Percentiles rank a stretch among this genome's conserved stretches.
These are phyloP conservation scores for Alligator sinensis DNA, from an alignment of 2,113 vertebrate genomes.

Conservation along the genomic window DNA sequence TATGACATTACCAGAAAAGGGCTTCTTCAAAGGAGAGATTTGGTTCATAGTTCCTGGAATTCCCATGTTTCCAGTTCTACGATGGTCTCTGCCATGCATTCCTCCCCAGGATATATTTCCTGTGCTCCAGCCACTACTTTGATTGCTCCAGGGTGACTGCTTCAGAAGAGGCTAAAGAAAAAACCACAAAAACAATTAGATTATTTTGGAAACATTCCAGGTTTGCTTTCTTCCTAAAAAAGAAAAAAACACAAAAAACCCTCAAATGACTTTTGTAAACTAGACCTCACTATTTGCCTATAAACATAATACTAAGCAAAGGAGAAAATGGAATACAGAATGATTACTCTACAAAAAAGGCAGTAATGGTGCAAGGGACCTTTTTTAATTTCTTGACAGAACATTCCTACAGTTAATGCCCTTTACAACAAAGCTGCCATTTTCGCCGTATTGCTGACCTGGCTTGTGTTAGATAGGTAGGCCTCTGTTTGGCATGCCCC, in stretches of 20 bases:
- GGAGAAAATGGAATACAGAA: background rate
- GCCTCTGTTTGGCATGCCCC: background rate
- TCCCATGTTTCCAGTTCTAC: conserved; percentile 89
- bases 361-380: background rate
- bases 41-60: conserved; percentile 92
- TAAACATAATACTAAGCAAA: background rate
- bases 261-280: accelerated
- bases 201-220: conserved; percentile 21
- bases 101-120: conserved; percentile 94
- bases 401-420: background rate
- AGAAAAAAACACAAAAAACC: too few relatives aligned
- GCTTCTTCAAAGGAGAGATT: conserved; percentile 95
- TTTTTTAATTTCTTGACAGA: background rate
- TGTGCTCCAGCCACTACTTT: conserved; percentile 93
- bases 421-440: background rate
- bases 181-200: conserved; percentile 22
- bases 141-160: conserved; percentile 94
- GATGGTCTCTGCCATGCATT: conserved; percentile 90
- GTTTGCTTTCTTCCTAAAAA: background rate
- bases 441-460: background rate
- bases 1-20: conserved; percentile 96
- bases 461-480: background rate
- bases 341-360: accelerated
- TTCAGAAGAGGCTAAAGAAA: conserved; percentile 92
- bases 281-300: background rate